Conservation (phyloP, 2,888 invertebrate species). For the Sminthurides aquaticus region DNA sequence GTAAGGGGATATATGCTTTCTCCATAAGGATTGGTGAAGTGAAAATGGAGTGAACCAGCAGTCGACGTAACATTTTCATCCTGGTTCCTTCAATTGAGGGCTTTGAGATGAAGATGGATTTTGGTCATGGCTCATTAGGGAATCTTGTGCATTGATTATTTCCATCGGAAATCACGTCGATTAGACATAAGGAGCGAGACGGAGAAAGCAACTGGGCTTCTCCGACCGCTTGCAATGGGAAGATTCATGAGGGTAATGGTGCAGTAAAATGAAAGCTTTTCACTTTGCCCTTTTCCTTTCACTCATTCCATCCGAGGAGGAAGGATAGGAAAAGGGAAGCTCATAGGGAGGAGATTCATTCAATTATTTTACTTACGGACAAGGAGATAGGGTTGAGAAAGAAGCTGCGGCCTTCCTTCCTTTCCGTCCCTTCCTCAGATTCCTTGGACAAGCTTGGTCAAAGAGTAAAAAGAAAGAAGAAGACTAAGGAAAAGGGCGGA, state of each 20-base stretch:
- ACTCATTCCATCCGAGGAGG: not conserved
- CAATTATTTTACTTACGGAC: not conserved
- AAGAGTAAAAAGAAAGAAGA: no score
- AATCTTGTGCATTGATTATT: conserved; percentile 33
- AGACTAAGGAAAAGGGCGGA: no score
- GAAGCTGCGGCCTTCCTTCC: no score
- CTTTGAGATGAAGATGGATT: conserved; percentile 28
- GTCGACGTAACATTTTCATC: no score
- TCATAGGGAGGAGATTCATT: not conserved
- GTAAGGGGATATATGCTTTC: no score
- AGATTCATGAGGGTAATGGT: conserved; percentile 10
- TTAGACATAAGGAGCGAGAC: conserved; percentile 31
- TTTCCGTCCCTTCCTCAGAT: no score
- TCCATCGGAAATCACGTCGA: conserved; percentile 36
- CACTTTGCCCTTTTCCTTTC: conserved; percentile 3
- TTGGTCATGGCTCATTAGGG: conserved; percentile 40
- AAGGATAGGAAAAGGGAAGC: no score
- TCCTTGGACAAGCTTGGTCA: no score
- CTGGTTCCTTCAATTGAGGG: not conserved
- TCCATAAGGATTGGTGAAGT: no score
- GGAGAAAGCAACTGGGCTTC: not conserved
- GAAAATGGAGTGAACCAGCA: no score
- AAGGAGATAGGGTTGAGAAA: no score
- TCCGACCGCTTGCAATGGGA: conserved; percentile 17
- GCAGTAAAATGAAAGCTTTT: conserved; percentile 16